These are phyloP conservation scores for Synergus laeviventris DNA, from an alignment of 2,888 invertebrate species.

Conservation along the genomic window DNA sequence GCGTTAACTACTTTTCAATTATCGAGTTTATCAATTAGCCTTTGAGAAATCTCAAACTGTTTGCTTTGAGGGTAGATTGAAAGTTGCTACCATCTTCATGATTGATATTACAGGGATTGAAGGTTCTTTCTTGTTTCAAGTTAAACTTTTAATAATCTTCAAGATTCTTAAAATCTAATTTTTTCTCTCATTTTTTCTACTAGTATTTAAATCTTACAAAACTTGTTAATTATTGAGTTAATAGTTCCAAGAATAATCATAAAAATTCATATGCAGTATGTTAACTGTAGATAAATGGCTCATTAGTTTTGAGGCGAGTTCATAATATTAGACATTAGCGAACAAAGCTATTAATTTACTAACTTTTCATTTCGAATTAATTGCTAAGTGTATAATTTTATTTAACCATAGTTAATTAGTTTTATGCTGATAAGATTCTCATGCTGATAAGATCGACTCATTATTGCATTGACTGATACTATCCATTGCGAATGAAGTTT, in stretches of 20 bases:
- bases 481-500: neutral
- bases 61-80: neutral
- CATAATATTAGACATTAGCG: constrained; percentile 8
- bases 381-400: neutral
- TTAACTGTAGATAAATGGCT: constrained; percentile 12
- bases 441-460: neutral
- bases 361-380: neutral
- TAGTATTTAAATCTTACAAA: too few relatives aligned
- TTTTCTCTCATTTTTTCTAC: neutral
- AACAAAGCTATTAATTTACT: neutral
- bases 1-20: constrained; percentile 1
- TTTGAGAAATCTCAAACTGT: constrained; percentile 7
- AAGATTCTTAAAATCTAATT: neutral
- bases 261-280: neutral
- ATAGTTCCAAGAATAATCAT: neutral
- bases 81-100: neutral
- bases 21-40: constrained; percentile 27
- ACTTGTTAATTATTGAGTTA: neutral
- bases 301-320: constrained; percentile 4
- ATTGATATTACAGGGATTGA: neutral
- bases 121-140: neutral
- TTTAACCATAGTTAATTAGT: neutral
- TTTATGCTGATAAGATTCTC: neutral
- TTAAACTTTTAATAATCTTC: neutral
- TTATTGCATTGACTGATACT: neutral